phyloP scores from a whole-genome alignment of 2,888 invertebrate species.

The Chrysina gloriosa region DNA sequence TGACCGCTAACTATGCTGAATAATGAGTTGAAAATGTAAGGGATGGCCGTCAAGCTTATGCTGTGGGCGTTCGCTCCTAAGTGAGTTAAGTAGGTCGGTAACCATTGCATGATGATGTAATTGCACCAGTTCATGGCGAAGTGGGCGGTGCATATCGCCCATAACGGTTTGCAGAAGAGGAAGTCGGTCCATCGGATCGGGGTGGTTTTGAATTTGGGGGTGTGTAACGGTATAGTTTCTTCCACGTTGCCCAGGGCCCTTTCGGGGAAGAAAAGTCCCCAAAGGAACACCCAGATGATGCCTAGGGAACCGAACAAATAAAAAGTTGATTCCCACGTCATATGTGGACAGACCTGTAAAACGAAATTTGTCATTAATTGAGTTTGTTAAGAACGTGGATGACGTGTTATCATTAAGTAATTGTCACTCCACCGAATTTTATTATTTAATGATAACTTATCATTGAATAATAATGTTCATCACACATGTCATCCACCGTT shows the following conservation, averaged over 20 bases:
- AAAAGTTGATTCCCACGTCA: slow-evolving; percentile 76
- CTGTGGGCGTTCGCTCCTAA: slow-evolving; percentile 76
- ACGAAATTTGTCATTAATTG: slow-evolving; percentile 24
- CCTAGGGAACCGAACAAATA: slow-evolving; percentile 77
- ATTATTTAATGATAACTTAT: too few species aligned
- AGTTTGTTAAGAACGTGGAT: not conserved
- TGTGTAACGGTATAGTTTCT: slow-evolving; percentile 70
- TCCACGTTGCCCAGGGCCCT: slow-evolving; percentile 63
- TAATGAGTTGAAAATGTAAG: slow-evolving; percentile 79
- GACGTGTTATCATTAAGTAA: too few species aligned
- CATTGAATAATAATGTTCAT: too few species aligned
- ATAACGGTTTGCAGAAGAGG: slow-evolving; percentile 75
- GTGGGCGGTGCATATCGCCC: slow-evolving; percentile 81
- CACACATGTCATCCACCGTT: too few species aligned
- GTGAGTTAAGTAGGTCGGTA: slow-evolving; percentile 77
- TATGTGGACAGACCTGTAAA: slow-evolving; percentile 73
- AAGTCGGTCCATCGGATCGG: slow-evolving; percentile 70
- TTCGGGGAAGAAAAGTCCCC: slow-evolving; percentile 74
- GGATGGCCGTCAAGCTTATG: slow-evolving; percentile 79
- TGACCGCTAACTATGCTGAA: slow-evolving; percentile 79
- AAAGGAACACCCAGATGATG: slow-evolving; percentile 74
- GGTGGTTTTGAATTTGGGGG: slow-evolving; percentile 49
- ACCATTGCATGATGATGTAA: slow-evolving; percentile 84
- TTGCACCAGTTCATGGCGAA: slow-evolving; percentile 86
- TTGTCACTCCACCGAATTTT: too few species aligned